Evolutionary conservation across 1,140 invertebrate genomes (phyloP), one percentile per base, ranked within the genome.

Genomic region (Dufourea novaeangliae): DNA sequence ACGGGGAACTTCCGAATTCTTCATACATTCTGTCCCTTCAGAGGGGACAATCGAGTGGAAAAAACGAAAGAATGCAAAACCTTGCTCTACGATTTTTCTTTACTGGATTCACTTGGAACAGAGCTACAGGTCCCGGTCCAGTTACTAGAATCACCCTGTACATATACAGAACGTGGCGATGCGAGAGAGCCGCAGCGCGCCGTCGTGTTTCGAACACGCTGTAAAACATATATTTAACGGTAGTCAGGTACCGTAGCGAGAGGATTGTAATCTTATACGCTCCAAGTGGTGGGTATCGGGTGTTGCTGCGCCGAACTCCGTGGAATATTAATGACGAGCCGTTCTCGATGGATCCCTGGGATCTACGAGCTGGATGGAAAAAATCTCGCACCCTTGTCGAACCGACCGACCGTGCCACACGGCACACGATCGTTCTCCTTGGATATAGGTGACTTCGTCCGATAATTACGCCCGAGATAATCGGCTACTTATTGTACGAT

Each of bases 171-270:
- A n/a, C n/a, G n/a, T n/a, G 34, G 52, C 78, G 54, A 73, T 81
- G 59, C 52, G 27, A 12, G n/a, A 14, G 37, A 37, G 17, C 20
- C 10, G n/a, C 29, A 29, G 11, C 29, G 32, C 29, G 54, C 34
- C n/a, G 34, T 3, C 69, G 37, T 44, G 68, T 37, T 34, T 54
- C 54, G 76, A 84, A 80, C 70, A 79, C 66, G 70, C 54, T 83
- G 82, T 84, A 84, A 84, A 84, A 84, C 77, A 83, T 84, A 84
- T 84, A 84, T 83, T 84, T 84, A 84, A 84, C 82, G 82, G 82
- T 84, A 84, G 82, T 84, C 82, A 66, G 41, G 81, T 84, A 84
- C 82, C 81, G 81, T 84, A 84, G 70, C 77, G 67, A 75, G 46
- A 56, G 81, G 82, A 84, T 84, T 83, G 82, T 84, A 84, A 84